phyloP scores from a whole-genome alignment of 2,113 vertebrate genomes.

The Misgurnus mizolepis region DNA sequence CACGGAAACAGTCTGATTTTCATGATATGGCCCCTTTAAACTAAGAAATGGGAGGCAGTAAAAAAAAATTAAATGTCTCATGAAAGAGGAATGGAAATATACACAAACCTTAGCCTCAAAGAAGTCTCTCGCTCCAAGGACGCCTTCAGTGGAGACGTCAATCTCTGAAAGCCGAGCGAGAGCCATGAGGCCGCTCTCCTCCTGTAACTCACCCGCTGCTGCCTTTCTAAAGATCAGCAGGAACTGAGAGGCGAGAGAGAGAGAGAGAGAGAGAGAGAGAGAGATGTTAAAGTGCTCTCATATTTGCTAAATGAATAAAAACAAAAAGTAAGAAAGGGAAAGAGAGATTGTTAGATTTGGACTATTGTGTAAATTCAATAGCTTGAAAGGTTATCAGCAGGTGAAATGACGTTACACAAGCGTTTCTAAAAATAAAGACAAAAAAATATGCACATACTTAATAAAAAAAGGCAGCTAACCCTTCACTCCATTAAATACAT shows the following conservation, averaged over 20 bases:
- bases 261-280: slow-evolving; percentile 8
- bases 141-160: slow-evolving; percentile 88
- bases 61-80: too few relatives aligned
- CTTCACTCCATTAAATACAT: too few relatives aligned
- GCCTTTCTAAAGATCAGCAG: slow-evolving; percentile 92
- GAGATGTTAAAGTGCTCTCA: too few relatives aligned
- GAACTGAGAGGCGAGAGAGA: slow-evolving; percentile 73
- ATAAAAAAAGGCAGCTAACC: too few relatives aligned
- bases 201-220: slow-evolving; percentile 86
- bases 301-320: too few relatives aligned
- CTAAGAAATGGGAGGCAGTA: too few relatives aligned
- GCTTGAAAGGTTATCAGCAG: slow-evolving; percentile 14
- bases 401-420: neutral
- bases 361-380: neutral
- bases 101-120: slow-evolving; percentile 92
- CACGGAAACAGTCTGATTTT: too few relatives aligned
- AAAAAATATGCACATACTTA: neutral
- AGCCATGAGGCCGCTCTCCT: slow-evolving; percentile 90
- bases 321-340: neutral
- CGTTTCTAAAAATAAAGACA: slow-evolving; percentile 9
- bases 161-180: slow-evolving; percentile 93
- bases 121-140: slow-evolving; percentile 92
- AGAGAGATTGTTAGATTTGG: neutral
- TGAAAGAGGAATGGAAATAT: too few relatives aligned
- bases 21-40: too few relatives aligned